These are phyloP conservation scores for Herpailurus yagouaroundi DNA, from an alignment of 2,113 vertebrate genomes.

Conservation along the genomic window DNA sequence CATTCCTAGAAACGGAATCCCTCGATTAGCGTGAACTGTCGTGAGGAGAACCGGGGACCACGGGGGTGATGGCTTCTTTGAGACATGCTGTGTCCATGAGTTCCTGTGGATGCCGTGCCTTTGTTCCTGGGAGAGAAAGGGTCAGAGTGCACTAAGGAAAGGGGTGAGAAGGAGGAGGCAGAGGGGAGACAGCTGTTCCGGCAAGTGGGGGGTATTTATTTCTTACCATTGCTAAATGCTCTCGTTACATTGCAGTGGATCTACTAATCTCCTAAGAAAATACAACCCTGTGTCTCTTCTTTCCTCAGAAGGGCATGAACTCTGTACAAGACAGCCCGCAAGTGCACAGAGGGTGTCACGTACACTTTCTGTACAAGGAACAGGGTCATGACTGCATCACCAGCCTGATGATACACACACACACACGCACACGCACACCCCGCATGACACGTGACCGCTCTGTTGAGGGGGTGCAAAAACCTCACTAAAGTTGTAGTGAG, in stretches of 20 bases:
- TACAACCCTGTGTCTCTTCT: not conserved
- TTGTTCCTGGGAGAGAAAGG: not conserved
- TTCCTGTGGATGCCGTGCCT: not conserved
- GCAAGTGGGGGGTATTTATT: constrained; percentile 53
- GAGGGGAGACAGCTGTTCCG: constrained; percentile 55
- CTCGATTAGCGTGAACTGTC: not conserved
- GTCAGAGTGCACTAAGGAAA: not conserved
- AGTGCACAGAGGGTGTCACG: not conserved
- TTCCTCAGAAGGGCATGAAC: constrained; percentile 38
- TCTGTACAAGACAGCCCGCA: not conserved
- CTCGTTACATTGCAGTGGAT: constrained; percentile 14
- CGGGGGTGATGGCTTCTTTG: not conserved
- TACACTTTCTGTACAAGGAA: constrained; percentile 10
- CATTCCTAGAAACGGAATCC: not conserved
- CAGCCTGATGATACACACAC: not conserved
- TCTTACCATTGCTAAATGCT: not conserved
- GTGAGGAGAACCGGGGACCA: not conserved
- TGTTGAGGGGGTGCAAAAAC: not conserved
- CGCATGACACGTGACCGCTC: accelerated
- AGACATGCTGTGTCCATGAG: not conserved
- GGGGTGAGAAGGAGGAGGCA: not conserved
- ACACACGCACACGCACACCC: not conserved
- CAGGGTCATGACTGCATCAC: not conserved
- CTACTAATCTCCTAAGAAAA: constrained; percentile 57
- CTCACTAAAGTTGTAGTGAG: not conserved